phyloP scores from a whole-genome alignment of 2,113 vertebrate genomes.

The Seriola dumerili region DNA sequence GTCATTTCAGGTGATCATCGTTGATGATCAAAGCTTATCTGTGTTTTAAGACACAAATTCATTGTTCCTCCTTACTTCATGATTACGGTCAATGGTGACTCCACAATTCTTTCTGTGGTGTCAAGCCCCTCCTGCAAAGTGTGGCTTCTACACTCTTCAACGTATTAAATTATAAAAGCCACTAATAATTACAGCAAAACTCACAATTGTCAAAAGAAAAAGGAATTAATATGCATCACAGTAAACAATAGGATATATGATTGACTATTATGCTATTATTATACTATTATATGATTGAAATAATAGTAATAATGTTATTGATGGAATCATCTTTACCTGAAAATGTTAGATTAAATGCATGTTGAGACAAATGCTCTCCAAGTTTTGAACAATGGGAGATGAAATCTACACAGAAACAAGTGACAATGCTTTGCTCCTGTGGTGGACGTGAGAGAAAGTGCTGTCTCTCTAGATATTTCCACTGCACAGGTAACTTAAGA shows the following conservation, averaged over 20 bases:
- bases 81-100: neutral
- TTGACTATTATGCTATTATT: neutral
- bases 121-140: neutral
- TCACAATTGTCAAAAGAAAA: neutral
- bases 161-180: neutral
- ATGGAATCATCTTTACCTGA: neutral
- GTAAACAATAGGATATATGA: neutral
- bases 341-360: neutral
- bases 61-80: neutral
- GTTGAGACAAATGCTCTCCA: neutral
- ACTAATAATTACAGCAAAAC: neutral
- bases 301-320: neutral
- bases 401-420: neutral
- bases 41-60: neutral
- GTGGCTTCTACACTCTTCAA: neutral
- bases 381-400: neutral
- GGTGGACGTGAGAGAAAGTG: neutral
- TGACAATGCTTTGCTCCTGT: neutral
- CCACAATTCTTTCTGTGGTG: neutral
- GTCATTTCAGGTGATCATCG: too few relatives aligned
- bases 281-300: neutral
- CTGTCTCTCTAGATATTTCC: conserved; percentile 29
- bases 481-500: conserved; percentile 26
- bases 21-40: neutral
- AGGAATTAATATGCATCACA: neutral